Conservation (phyloP, 2,113 vertebrate species). For the Catagonus wagneri region DNA sequence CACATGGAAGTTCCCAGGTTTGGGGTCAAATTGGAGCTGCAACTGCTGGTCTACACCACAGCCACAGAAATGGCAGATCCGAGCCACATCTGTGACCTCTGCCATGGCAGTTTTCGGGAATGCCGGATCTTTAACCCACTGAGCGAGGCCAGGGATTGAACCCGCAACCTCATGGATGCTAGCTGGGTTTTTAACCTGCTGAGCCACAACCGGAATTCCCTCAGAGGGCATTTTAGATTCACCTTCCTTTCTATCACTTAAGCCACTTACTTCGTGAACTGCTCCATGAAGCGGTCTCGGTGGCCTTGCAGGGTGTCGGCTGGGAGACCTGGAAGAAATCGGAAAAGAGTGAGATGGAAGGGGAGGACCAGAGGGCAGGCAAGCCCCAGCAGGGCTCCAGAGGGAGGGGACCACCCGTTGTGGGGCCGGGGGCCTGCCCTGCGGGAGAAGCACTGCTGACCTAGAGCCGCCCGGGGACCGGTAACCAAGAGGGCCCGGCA, state of each 20-base stretch:
- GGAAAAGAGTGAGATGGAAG: neutral
- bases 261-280: conserved; percentile 95
- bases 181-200: too few species aligned
- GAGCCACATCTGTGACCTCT: too few species aligned
- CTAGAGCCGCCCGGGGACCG: neutral
- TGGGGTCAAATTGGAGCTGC: too few species aligned
- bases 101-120: too few species aligned
- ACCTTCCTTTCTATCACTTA: neutral
- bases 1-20: too few species aligned
- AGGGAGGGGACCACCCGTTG: too few species aligned
- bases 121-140: too few species aligned
- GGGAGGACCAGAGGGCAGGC: neutral
- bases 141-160: too few species aligned
- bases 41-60: too few species aligned
- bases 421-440: neutral
- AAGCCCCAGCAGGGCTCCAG: neutral
- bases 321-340: conserved; percentile 92
- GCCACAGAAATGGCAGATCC: too few species aligned
- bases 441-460: neutral
- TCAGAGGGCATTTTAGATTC: neutral
- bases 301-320: conserved; percentile 98
- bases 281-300: conserved; percentile 98
- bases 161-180: too few species aligned
- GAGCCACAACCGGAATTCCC: too few species aligned
- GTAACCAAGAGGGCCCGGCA: neutral